phyloP scores from a whole-genome alignment of 2,797 vertebrate species.

The Kryptolebias ocellatus region DNA sequence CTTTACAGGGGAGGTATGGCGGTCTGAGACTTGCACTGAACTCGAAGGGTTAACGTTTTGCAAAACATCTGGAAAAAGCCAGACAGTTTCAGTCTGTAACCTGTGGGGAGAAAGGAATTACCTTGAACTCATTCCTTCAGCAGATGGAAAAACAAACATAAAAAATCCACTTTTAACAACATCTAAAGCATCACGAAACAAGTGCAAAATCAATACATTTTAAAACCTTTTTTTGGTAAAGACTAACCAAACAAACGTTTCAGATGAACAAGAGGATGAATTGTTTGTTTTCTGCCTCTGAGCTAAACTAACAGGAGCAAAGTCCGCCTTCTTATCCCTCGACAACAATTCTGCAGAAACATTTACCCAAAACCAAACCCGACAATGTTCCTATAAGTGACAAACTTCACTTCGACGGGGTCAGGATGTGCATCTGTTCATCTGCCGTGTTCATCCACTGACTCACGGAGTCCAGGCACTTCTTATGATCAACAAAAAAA shows the following conservation, averaged over 20 bases:
- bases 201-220: too few relatives aligned
- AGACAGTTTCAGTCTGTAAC: neutral
- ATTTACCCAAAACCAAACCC: too few relatives aligned
- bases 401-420: too few relatives aligned
- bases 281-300: neutral
- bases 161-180: neutral
- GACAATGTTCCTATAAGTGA: too few relatives aligned
- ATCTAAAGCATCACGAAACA: neutral
- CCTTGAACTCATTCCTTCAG: too few relatives aligned
- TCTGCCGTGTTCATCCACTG: too few relatives aligned
- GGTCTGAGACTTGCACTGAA: neutral
- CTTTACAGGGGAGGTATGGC: constrained; percentile 24
- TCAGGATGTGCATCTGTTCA: too few relatives aligned
- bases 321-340: neutral
- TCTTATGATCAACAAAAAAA: constrained; percentile 36
- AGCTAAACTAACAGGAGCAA: neutral
- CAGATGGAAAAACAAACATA: too few relatives aligned
- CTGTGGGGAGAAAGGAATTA: neutral
- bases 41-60: too few relatives aligned
- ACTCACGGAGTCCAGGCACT: constrained; percentile 44
- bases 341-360: neutral
- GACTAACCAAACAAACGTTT: neutral
- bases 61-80: too few relatives aligned
- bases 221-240: too few relatives aligned
- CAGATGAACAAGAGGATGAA: neutral